A percentile compares a stretch with the other conserved stretches of the same genome.
Conservation (phyloP, 30 jellyfish, hydroid and myxozoan genomes). For the Pseudorhiza aurosa region DNA sequence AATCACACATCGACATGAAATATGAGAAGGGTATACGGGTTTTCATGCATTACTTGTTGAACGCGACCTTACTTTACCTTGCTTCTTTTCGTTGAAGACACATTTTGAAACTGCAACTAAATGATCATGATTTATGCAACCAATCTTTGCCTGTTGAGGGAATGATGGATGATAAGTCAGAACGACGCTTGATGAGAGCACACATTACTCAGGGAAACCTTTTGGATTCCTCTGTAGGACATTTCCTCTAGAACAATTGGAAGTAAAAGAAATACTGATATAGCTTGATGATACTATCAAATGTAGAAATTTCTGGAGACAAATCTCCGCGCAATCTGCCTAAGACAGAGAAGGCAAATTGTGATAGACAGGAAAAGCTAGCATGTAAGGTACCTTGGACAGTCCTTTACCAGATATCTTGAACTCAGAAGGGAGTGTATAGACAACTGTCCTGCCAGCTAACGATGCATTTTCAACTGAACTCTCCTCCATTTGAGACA, state of each 20-base stretch:
- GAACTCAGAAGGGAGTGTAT: slow-evolving; percentile 25
- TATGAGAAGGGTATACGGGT: too few species aligned
- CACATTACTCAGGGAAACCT: too few species aligned
- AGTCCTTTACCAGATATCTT: slow-evolving; percentile 52
- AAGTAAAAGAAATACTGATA: neutral
- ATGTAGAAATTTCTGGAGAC: neutral
- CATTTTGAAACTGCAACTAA: slow-evolving; percentile 33
- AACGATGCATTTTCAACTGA: neutral
- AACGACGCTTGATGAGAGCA: neutral
- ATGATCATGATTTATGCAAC: slow-evolving; percentile 36
- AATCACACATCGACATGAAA: too few species aligned
- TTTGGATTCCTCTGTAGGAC: too few species aligned
- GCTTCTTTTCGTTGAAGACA: slow-evolving; percentile 26
- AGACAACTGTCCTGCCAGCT: neutral
- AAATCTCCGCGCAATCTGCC: too few species aligned
- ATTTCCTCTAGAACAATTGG: neutral
- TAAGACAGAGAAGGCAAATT: too few species aligned
- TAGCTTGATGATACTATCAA: neutral
- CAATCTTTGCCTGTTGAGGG: slow-evolving; percentile 52
- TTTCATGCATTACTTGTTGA: too few species aligned
- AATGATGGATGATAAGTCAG: neutral
- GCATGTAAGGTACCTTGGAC: slow-evolving; percentile 33
- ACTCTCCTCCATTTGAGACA: neutral
- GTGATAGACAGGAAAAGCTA: too few species aligned
- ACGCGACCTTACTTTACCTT: slow-evolving; percentile 9